Evolutionary conservation across 2,888 invertebrate species (phyloP), one percentile per base, ranked within the genome.

Genomic region (Liodrosophila aerea): DNA sequence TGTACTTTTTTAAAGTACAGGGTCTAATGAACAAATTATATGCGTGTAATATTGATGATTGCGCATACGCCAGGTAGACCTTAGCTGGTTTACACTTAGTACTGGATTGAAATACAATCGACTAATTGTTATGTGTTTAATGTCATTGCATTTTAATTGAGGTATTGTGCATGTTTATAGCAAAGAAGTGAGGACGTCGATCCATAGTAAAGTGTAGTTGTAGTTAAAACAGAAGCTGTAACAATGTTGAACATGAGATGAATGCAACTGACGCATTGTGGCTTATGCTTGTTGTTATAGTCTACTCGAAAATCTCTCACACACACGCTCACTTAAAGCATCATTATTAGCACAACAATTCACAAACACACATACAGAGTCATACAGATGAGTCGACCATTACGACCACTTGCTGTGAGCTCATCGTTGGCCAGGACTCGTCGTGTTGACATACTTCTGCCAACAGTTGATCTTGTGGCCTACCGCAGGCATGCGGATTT

Each of bases 371-470:
- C 44, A 33, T 18, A 29, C 40, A 37, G 22, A 40, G 13, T 22
- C 13, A 46, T 16, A 29, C 16, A 33, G 16, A 46, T 46, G 65
- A 59, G 72, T 67, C 61, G 78, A 65, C 85, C 84, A 70, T 73
- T 85, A 68, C 81, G 84, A 80, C 86, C 86, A 83, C 81, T 81
- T 85, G 73, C 81, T 73, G 58, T 72, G 78, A 62, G 62, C 72
- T 65, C 57, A 53, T 73, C 73, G 73, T 57, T 36, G 52, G 47
- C 59, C 61, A 58, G 53, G 53, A 62, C 47, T 49, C 40, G 9
- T 75, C 73, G 80, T 83, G 86, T 86, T 83, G 86, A 83, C 83
- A 83, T 82, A 86, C 82, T 86, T 85, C 86, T 86, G 82, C 86
- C 86, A 83, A 82, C 86, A 85, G 83, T 86, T 83, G 82, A 83